Base-by-base conservation (phyloP, 2,113 vertebrate species). In the Picathartes gymnocephalus region DNA sequence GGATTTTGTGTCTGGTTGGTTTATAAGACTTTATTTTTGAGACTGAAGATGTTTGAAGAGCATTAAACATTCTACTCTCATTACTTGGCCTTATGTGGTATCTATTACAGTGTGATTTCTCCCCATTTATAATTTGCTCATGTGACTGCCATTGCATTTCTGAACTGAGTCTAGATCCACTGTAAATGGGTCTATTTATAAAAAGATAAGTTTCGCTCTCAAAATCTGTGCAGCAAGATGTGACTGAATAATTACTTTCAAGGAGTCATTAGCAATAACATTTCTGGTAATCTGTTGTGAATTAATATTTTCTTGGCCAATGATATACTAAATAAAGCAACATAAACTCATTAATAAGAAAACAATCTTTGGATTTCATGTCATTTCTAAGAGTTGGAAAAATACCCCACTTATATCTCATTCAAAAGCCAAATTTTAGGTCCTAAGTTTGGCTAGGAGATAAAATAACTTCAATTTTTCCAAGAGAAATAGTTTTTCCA, bases 381-480 rank as follows among this genome's bases (percentile, higher is more conserved):
- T 33, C 11, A 45, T 8, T 9, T 47, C 30, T 76, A 21, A 28
- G 33, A 62, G 12, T 35, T 45, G 4, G 23, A 73, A 77, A 60
- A 50, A 39, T 5, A 8, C 0, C 2, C 6, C 30, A 22, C 3
- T 60, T 8, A 6, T 21, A 24, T 22, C 6, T 56, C 21, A 37
- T 40, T 48, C 6, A 42, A n/a, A 30, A 58, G 18, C 12, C 6
- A 80, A 30, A 47, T 45, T 89, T 65, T 44, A 61, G 10, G 14
- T 44, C 10, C 15, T 53, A 23, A 25, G 12, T 77, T 69, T 50
- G 23, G 3, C 11, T 11, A 44, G 13, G 47, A 53, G 9, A 11
- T 19, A 33, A 6, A 64, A 37, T 15, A 48, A 54, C 3, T 33
- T 37, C 25, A 47, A 0, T 5, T 71, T 79, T 71, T 48, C 27